Base-by-base conservation (phyloP, 2,888 invertebrate genomes). In the Alloscopus bannaensis region DNA sequence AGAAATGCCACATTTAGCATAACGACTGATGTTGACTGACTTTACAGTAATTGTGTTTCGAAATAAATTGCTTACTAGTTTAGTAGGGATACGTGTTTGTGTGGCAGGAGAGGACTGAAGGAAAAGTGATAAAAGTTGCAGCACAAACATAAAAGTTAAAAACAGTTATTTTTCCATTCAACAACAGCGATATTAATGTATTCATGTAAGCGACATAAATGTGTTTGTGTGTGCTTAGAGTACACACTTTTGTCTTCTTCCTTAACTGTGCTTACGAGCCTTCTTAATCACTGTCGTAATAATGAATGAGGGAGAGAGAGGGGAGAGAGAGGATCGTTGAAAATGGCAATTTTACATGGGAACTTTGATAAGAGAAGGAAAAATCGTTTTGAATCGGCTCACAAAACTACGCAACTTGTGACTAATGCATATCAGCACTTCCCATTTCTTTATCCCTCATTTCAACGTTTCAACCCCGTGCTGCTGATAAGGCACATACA, bases 331-430 rank as follows among this genome's bases (percentile, higher is more conserved):
- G n/a, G n/a, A n/a, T n/a, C n/a, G n/a, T n/a, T 31, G 45, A 59
- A 71, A 78, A 71, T 78, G 66, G 78, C 78, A 78, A 78, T 78
- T 78, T 78, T 78, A n/a, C 78, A 78, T 78, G 78, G 78, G 78
- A 78, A 77, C 65, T 59, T 78, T 71, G 78, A 78, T 78, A 78
- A 78, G 71, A 22, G 4, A n/a, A 18, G 16, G 29, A n/a, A 13
- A 75, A 59, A 66, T 55, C 31, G 40, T 13, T 42, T 64, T n/a
- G 18, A 36, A 20, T 29, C 13, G 24, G 3, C 24, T 55, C 28
- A 3, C 1, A n/a, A 45, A 16, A 28, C 4, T 31, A 22, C 16
- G 42, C 16, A 71, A 36, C 16, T n/a, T 28, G 24, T 6, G 45
- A 28, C 31, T 65, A 13, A 59, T 20, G 11, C 31, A 29, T 71